Evolutionary conservation across 2,113 vertebrate genomes (phyloP), one percentile per base, ranked within the genome.

Genomic region (Mastomys natalensis): DNA sequence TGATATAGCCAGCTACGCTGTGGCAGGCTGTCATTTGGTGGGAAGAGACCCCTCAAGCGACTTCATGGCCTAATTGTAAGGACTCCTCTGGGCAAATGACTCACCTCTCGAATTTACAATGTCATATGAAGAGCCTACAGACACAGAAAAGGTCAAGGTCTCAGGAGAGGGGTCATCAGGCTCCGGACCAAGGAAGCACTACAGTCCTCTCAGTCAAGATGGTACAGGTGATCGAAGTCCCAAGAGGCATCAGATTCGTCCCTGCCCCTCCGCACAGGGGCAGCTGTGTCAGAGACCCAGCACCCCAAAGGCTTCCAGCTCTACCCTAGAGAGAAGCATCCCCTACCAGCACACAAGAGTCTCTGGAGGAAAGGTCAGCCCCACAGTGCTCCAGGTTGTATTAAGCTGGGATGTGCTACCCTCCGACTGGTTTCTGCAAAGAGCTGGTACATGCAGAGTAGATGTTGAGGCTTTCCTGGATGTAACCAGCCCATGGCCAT

Each of bases 31-130:
- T 86, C 90, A 16, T 11, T 48, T 31, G 84, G 7, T 1, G 0
- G 16, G 34, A 82, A 43, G 9, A 13, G 26, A 34, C 15, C 26
- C 16, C 15, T 8, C 72, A 76, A 15, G 26, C 45, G 5, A 40
- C 48, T 9, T 26, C 34, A 34, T 29, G 7, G 87, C 37, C 82
- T 4, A 26, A 15, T 21, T 1, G 12, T 7, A 21, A 73, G 22
- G 17, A 0, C n/a, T 43, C 31, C 0, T n/a, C 24, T 0, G 31
- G 60, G 60, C 51, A 64, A 74, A 43, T 2, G n/a, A 8, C 48
- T 2, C 1, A 45, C 58, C 72, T 17, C 2, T 0, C 16, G 55
- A 3, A 3, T 26, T 29, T 66, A 1, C 3, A 0, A 3, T 5
- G n/a, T 55, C 31, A 24, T 4, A 7, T 5, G 1, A 77, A 53